phyloP scores from a whole-genome alignment of 2,888 invertebrate genomes.

The Formica aserva region DNA sequence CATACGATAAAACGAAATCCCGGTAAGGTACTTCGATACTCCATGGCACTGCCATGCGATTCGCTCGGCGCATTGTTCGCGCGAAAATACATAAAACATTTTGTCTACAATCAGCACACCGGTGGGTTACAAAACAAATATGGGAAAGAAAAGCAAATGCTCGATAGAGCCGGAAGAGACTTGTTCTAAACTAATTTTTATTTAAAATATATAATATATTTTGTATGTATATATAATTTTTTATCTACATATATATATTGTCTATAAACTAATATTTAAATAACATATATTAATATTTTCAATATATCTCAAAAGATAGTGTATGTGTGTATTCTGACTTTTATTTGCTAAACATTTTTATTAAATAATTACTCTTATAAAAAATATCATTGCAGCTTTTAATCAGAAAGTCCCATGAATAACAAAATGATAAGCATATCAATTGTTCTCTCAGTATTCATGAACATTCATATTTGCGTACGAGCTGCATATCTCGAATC shows the following conservation, averaged over 20 bases:
- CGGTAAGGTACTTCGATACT: slow-evolving; percentile 8
- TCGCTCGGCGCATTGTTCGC: slow-evolving; percentile 14
- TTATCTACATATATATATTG: background rate
- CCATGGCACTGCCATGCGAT: background rate
- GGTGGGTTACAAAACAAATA: slow-evolving; percentile 47
- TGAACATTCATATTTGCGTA: background rate
- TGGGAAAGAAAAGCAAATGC: background rate
- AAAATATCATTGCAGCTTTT: background rate
- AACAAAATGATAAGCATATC: slow-evolving; percentile 17
- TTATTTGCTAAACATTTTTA: background rate
- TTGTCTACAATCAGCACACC: slow-evolving; percentile 12
- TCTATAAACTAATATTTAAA: slow-evolving; percentile 6
- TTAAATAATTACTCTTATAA: background rate
- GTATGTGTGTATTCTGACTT: background rate
- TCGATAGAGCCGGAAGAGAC: background rate
- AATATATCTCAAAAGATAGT: background rate
- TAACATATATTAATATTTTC: background rate
- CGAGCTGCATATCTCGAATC: slow-evolving; percentile 1
- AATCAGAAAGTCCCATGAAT: background rate
- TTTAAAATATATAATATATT: slow-evolving; percentile 12
- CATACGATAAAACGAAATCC: slow-evolving; percentile 42
- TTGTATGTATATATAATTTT: background rate
- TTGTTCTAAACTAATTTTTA: background rate
- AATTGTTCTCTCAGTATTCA: slow-evolving; percentile 20
- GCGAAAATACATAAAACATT: slow-evolving; percentile 59